Percentiles rank a stretch among this genome's conserved stretches.
These are phyloP conservation scores for Tenebrio molitor DNA, from an alignment of 1,140 invertebrate species.

Conservation along the genomic window DNA sequence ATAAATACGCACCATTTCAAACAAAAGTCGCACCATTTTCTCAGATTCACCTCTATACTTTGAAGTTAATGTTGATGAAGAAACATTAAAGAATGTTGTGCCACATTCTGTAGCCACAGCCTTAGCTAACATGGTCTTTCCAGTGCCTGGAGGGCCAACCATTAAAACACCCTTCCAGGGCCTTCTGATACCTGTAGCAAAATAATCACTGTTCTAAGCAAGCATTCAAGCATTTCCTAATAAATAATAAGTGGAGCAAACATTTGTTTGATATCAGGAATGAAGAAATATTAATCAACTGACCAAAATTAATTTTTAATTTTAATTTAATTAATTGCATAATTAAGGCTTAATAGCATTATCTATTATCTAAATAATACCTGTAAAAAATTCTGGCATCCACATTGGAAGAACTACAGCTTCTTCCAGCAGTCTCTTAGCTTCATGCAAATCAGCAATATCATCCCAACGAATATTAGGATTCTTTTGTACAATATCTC, in stretches of 20 bases:
- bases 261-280: too few species aligned
- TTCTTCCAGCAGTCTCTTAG: slow-evolving; percentile 95
- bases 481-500: slow-evolving; percentile 98
- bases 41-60: slow-evolving; percentile 99
- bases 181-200: slow-evolving; percentile 74
- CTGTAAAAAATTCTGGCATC: slow-evolving; percentile 99
- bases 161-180: slow-evolving; percentile 97
- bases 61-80: slow-evolving; percentile 95
- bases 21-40: slow-evolving; percentile 96
- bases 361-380: too few species aligned
- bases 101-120: slow-evolving; percentile 99
- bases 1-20: slow-evolving; percentile 73
- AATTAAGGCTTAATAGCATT: too few species aligned
- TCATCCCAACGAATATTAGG: slow-evolving; percentile 98
- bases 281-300: too few species aligned
- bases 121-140: slow-evolving; percentile 99
- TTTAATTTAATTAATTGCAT: too few species aligned
- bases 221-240: too few species aligned
- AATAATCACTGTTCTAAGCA: too few species aligned
- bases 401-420: slow-evolving; percentile 98
- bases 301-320: too few species aligned
- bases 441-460: slow-evolving; percentile 96
- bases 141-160: slow-evolving; percentile 97
- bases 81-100: slow-evolving; percentile 99
- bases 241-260: too few species aligned